Conservation (phyloP, 2,888 invertebrate genomes). For the Melipona bicolor region DNA sequence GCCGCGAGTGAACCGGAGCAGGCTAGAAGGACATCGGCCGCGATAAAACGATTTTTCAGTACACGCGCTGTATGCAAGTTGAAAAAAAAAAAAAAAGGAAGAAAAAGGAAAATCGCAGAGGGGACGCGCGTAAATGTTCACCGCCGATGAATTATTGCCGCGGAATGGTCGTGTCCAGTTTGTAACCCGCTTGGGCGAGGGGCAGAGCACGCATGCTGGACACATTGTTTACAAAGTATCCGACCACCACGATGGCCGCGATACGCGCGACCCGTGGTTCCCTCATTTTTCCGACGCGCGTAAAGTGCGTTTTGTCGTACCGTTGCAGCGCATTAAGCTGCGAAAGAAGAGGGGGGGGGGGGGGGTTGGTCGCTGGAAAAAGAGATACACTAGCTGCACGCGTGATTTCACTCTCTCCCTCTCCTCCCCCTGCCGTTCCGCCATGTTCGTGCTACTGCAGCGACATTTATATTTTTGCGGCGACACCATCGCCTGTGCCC, state of each 20-base stretch:
- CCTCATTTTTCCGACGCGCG: constrained; percentile 49
- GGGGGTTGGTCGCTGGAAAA: background rate
- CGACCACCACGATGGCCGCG: constrained; percentile 49
- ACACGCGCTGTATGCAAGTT: constrained; percentile 29
- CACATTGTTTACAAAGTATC: constrained; percentile 71
- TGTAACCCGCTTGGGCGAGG: constrained; percentile 10
- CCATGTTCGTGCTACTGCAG: background rate
- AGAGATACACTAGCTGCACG: constrained; percentile 25
- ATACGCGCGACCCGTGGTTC: constrained; percentile 34
- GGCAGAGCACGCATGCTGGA: constrained; percentile 44
- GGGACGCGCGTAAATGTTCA: constrained; percentile 64
- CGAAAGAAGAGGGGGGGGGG: background rate
- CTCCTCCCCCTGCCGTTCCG: background rate
- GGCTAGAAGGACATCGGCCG: constrained; percentile 37
- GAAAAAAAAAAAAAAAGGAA: background rate
- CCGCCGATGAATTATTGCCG: constrained; percentile 66
- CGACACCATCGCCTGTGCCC: background rate
- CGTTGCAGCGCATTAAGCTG: constrained; percentile 49
- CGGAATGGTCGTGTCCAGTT: constrained; percentile 57
- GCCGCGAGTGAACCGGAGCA: constrained; percentile 12
- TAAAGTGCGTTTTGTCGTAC: constrained; percentile 64
- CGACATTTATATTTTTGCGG: constrained; percentile 40
- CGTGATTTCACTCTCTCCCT: background rate
- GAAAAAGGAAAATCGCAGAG: constrained; percentile 12
- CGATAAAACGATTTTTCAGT: constrained; percentile 74